Evolutionary conservation across 2,888 invertebrate species (phyloP).

Genomic region (Agonopterix arenella): DNA sequence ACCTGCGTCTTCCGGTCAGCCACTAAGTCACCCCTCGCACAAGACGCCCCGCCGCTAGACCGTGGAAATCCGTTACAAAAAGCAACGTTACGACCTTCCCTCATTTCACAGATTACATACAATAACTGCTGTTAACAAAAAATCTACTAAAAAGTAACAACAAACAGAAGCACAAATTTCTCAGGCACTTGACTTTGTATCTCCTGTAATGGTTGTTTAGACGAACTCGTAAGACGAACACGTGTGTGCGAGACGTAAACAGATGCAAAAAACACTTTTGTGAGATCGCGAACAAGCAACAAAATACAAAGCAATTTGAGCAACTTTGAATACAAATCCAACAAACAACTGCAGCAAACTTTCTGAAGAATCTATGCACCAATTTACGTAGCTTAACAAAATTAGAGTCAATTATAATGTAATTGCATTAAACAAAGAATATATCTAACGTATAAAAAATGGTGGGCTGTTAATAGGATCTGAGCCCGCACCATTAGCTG

Average conservation of each 20-base stretch:
- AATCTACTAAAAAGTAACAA: not conserved
- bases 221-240: slow-evolving; percentile 19
- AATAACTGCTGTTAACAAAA: not conserved
- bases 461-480: slow-evolving; percentile 43
- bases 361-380: not conserved
- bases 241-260: slow-evolving; percentile 39
- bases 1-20: slow-evolving; percentile 49
- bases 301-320: slow-evolving; percentile 13
- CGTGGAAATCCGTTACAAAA: slow-evolving; percentile 65
- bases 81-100: not conserved
- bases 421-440: slow-evolving; percentile 31
- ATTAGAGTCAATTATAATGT: slow-evolving; percentile 21
- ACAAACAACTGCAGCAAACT: slow-evolving; percentile 1
- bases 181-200: slow-evolving; percentile 16
- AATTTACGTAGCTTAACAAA: slow-evolving; percentile 9
- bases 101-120: not conserved
- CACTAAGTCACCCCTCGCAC: slow-evolving; percentile 36
- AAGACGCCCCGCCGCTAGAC: slow-evolving; percentile 51
- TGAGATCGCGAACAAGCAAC: slow-evolving; percentile 19
- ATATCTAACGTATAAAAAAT: slow-evolving; percentile 15
- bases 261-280: slow-evolving; percentile 31
- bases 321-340: slow-evolving; percentile 7
- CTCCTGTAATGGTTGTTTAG: slow-evolving; percentile 21
- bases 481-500: slow-evolving; percentile 55
- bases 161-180: slow-evolving; percentile 7